Evolutionary conservation across 2,888 invertebrate species (phyloP).

Genomic region (Halictus quadricinctus): DNA sequence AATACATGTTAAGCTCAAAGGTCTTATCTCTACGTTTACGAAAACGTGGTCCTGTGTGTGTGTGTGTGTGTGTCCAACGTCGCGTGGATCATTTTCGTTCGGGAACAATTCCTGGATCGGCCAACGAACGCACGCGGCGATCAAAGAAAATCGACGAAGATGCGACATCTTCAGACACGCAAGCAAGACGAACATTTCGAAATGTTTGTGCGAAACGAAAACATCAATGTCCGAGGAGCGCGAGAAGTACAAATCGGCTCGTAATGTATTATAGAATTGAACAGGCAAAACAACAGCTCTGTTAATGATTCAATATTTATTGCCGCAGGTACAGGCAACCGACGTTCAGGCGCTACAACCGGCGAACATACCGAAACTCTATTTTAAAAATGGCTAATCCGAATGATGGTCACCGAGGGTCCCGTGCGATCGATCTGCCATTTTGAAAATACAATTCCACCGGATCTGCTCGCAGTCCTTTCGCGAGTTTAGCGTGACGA

Average conservation of each 20-base stretch:
- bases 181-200: conserved; percentile 34
- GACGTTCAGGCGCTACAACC: not conserved
- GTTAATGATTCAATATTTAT: not conserved
- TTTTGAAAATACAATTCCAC: not conserved
- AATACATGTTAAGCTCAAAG: conserved; percentile 76
- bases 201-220: conserved; percentile 17
- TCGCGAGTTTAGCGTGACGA: not conserved
- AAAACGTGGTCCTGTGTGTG: conserved; percentile 63
- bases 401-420: not conserved
- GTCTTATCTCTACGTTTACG: conserved; percentile 59
- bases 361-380: not conserved
- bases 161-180: conserved; percentile 38
- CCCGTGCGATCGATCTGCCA: not conserved
- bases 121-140: not conserved
- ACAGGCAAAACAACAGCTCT: not conserved
- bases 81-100: conserved; percentile 38
- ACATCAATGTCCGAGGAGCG: conserved; percentile 18
- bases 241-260: not conserved
- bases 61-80: conserved; percentile 58
- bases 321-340: not conserved
- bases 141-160: conserved; percentile 14
- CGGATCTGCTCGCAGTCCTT: not conserved
- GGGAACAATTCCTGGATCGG: conserved; percentile 10
- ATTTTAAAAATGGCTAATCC: not conserved
- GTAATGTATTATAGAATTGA: not conserved